Percentiles rank a stretch among this genome's conserved stretches.
Conservation (phyloP, 2,113 vertebrate species). For the Sylvicapra grimmia region DNA sequence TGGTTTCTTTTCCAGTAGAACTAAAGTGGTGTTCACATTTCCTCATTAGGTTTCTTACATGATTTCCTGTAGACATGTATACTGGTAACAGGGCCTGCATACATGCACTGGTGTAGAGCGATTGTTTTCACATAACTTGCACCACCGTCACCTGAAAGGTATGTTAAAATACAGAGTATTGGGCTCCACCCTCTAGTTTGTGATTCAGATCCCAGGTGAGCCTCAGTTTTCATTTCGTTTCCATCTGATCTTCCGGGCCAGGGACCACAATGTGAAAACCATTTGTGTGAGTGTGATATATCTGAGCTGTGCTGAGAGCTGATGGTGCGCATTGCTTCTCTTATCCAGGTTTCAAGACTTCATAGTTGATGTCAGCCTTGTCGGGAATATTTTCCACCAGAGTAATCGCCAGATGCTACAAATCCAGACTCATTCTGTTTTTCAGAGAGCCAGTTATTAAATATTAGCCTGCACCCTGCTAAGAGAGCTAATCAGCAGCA, state of each 20-base stretch:
- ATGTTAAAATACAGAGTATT: neutral
- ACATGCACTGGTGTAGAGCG: neutral
- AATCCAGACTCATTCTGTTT: neutral
- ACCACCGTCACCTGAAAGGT: neutral
- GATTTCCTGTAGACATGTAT: neutral
- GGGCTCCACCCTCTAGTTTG: neutral
- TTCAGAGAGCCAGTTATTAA: neutral
- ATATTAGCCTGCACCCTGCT: neutral
- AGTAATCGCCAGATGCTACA: neutral
- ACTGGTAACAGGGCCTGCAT: neutral
- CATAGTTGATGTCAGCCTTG: neutral
- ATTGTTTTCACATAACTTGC: neutral
- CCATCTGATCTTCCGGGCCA: no score
- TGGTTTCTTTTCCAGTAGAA: neutral
- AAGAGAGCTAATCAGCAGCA: neutral
- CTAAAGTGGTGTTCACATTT: neutral
- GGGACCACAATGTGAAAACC: neutral
- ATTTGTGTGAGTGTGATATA: rapidly evolving
- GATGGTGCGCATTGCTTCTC: rapidly evolving
- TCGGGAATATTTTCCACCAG: neutral
- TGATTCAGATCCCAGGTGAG: neutral
- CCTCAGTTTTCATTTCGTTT: neutral
- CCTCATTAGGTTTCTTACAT: neutral
- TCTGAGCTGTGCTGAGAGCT: neutral
- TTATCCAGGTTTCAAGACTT: neutral